These are phyloP conservation scores for Argyra leucocephala DNA, from an alignment of 2,888 invertebrate genomes.

Conservation along the genomic window DNA sequence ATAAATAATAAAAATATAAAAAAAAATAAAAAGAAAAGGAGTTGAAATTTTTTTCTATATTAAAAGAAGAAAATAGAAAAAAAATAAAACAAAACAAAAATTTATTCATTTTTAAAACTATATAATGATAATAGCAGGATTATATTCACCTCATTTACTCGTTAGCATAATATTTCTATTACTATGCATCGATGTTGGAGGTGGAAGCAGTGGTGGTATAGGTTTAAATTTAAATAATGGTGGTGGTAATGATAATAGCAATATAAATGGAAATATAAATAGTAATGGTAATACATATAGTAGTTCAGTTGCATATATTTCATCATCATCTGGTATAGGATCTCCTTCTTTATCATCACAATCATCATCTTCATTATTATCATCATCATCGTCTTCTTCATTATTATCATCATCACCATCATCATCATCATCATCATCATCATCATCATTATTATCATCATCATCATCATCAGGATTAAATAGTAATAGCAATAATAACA, in stretches of 20 bases:
- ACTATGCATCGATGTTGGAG: constrained; percentile 29
- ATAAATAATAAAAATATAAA: background rate
- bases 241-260: constrained; percentile 20
- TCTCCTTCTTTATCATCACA: background rate
- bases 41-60: no score
- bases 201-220: constrained; percentile 26
- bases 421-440: constrained; percentile 12
- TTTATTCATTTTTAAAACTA: background rate
- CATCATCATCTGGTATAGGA: constrained; percentile 10
- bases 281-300: constrained; percentile 1
- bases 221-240: constrained; percentile 21
- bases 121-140: background rate
- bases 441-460: background rate
- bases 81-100: background rate
- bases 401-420: constrained; percentile 18
- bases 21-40: background rate
- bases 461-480: constrained; percentile 11
- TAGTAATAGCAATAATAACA: constrained; percentile 23
- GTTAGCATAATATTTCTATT: constrained; percentile 10
- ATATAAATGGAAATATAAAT: constrained; percentile 14
- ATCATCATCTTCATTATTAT: constrained; percentile 4
- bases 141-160: background rate
- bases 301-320: constrained; percentile 15
- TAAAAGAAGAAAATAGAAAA: background rate
- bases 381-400: no score